Percentiles rank a stretch among this genome's conserved stretches.
phyloP scores from a whole-genome alignment of 1,140 invertebrate genomes.

The Leptoteleia sp. region DNA sequence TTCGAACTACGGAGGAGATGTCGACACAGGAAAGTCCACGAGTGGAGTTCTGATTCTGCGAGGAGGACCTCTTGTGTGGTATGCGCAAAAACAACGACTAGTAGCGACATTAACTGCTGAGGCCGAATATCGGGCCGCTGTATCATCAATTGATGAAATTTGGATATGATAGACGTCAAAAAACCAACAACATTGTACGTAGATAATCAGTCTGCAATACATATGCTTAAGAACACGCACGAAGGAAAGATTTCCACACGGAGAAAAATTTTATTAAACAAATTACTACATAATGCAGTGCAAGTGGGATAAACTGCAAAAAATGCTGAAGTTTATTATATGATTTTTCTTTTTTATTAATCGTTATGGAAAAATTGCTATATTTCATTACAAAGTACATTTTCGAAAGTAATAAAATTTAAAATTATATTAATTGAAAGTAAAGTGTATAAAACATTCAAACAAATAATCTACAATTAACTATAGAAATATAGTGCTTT shows the following conservation, averaged over 20 bases:
- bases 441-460: too few relatives aligned
- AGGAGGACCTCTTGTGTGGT: constrained; percentile 14
- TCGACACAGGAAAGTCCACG: not conserved
- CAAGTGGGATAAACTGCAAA: too few relatives aligned
- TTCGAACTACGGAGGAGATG: constrained; percentile 13
- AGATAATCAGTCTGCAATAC: constrained; percentile 5
- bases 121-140: constrained; percentile 28
- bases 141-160: constrained; percentile 8
- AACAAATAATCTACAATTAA: too few relatives aligned
- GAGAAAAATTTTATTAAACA: too few relatives aligned
- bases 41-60: constrained; percentile 1
- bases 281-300: too few relatives aligned
- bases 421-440: too few relatives aligned
- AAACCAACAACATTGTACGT: not conserved
- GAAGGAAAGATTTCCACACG: constrained; percentile 12
- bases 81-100: constrained; percentile 3
- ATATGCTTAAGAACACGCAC: constrained; percentile 2
- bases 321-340: too few relatives aligned
- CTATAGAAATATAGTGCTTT: too few relatives aligned
- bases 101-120: constrained; percentile 6
- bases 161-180: not conserved
- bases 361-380: too few relatives aligned
- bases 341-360: too few relatives aligned
- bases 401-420: too few relatives aligned
- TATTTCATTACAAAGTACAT: too few relatives aligned